phyloP scores from a whole-genome alignment of 1,140 invertebrate species.

The Maconellicoccus hirsutus region DNA sequence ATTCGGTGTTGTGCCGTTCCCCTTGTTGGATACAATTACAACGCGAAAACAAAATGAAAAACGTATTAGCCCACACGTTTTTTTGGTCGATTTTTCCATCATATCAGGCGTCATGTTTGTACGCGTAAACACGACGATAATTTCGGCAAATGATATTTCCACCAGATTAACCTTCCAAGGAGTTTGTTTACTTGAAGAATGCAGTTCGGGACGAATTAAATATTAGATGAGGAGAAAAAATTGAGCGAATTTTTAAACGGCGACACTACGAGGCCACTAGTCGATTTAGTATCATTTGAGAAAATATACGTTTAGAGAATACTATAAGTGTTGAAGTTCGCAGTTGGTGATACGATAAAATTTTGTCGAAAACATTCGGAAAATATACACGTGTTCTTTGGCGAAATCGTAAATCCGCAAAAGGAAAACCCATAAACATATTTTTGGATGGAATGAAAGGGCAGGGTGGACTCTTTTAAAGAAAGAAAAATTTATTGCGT shows the following conservation, averaged over 20 bases:
- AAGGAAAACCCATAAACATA: slow-evolving; percentile 4
- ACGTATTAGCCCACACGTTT: not conserved
- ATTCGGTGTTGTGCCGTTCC: too few relatives aligned
- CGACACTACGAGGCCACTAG: not conserved
- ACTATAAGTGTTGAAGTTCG: not conserved
- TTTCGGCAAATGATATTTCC: not conserved
- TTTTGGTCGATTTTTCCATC: not conserved
- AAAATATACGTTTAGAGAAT: not conserved
- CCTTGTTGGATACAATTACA: not conserved
- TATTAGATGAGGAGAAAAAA: not conserved
- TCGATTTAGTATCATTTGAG: not conserved
- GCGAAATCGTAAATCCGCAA: not conserved
- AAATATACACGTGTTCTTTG: not conserved
- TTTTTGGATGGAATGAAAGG: slow-evolving; percentile 4
- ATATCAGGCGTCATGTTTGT: too few relatives aligned
- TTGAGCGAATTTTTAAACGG: not conserved
- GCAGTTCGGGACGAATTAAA: not conserved
- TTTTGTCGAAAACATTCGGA: not conserved
- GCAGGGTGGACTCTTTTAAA: not conserved
- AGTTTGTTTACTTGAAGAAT: not conserved
- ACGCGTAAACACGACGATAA: not conserved
- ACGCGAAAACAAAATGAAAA: not conserved
- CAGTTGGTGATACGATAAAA: not conserved
- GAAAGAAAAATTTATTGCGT: slow-evolving; percentile 1
- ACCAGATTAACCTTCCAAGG: not conserved